Evolutionary conservation across 2,113 vertebrate species (phyloP), one percentile per base, ranked within the genome.

Genomic region (Cheirogaleus medius): DNA sequence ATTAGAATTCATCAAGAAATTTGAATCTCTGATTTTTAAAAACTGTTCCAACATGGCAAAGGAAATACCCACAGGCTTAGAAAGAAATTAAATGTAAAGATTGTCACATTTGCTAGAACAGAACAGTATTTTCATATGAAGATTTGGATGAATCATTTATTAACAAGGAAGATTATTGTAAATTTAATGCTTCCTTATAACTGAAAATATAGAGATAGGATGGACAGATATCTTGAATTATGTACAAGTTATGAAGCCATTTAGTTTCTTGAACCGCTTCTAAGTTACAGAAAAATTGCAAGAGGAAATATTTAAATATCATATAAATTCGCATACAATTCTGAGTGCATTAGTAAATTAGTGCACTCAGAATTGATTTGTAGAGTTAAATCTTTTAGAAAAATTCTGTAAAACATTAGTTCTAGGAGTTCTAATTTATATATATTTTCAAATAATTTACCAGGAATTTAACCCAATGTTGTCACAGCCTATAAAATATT

Each of bases 171-270:
- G 58, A 86, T 68, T 92, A 94, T 77, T 92, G 86, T 77, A n/a
- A 96, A 91, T 81, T 96, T 95, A 95, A 82, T 92, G 88, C 96
- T 97, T 81, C 66, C 12, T 85, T 90, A 34, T 82, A 95, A 91
- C 25, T 94, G 83, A 91, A 96, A 83, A 94, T 85, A 68, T 3
- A 74, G 64, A 44, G 15, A 76, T 23, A 95, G 52, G 68, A 97
- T 83, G 54, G 12, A 44, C 20, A 84, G 66, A 34, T 56, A 95
- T 69, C 81, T 7, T 89, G 58, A 88, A 91, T 89, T 94, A 90
- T 39, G 92, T 87, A 90, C 21, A 63, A 68, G 32, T 87, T 42
- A 93, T 47, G 64, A 93, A 93, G 77, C 10, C 64, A 93, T 91
- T 37, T 90, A 69, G 71, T 73, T 97, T 89, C 78, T 71, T 83